A percentile compares a stretch with the other conserved stretches of the same genome.
These are phyloP conservation scores for Stigmatopora argus DNA, from an alignment of 2,113 vertebrate genomes.

Conservation along the genomic window DNA sequence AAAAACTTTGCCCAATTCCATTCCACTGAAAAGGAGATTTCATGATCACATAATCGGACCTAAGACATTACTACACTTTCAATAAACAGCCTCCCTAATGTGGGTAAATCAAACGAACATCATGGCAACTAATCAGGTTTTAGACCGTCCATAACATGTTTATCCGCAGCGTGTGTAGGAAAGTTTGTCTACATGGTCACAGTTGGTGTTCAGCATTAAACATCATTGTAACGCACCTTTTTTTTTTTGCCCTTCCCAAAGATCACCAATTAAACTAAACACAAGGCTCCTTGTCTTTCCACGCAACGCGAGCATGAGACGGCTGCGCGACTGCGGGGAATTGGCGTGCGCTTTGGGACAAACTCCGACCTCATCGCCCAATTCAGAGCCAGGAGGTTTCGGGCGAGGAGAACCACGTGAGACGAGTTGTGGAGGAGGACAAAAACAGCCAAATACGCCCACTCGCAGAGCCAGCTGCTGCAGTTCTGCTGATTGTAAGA, in stretches of 20 bases:
- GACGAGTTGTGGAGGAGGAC: conserved; percentile 57
- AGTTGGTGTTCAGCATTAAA: conserved; percentile 17
- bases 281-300: conserved; percentile 53
- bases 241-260: conserved; percentile 18
- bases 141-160: conserved; percentile 16
- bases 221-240: conserved; percentile 13
- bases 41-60: too few relatives aligned
- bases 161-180: neutral
- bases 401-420: conserved; percentile 64
- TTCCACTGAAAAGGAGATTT: too few relatives aligned
- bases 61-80: too few relatives aligned
- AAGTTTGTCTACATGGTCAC: conserved; percentile 12
- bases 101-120: conserved; percentile 29
- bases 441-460: conserved; percentile 54
- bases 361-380: conserved; percentile 50
- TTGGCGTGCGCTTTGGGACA: conserved; percentile 47
- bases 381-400: conserved; percentile 66
- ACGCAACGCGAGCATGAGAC: conserved; percentile 46
- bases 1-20: too few relatives aligned
- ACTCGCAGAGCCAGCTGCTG: conserved; percentile 58
- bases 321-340: conserved; percentile 40
- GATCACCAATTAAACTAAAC: conserved; percentile 49
- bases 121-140: conserved; percentile 31
- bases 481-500: conserved; percentile 58
- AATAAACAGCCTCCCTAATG: conserved; percentile 34